Percentiles rank a stretch among this genome's conserved stretches.
These are phyloP conservation scores for Mamestra brassicae DNA, from an alignment of 2,888 invertebrate species.

Conservation along the genomic window DNA sequence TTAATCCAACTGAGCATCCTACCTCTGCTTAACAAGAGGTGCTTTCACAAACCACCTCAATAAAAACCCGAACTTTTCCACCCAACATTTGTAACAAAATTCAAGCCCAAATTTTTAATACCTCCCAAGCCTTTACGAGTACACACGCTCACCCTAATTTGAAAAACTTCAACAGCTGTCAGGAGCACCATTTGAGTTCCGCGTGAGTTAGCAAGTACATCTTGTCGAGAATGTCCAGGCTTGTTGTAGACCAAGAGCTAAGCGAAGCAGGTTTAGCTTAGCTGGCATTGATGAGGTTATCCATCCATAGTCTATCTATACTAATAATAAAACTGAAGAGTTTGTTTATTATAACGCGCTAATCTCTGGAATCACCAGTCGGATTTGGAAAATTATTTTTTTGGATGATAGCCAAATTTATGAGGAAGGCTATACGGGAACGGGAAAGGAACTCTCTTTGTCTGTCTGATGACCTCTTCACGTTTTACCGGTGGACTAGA, in stretches of 20 bases:
- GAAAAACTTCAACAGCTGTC: slow-evolving; percentile 58
- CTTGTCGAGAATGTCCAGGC: slow-evolving; percentile 67
- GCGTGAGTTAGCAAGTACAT: slow-evolving; percentile 71
- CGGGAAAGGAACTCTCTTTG: too few relatives aligned
- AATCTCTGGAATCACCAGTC: too few relatives aligned
- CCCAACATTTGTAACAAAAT: slow-evolving; percentile 24
- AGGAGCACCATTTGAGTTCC: slow-evolving; percentile 39
- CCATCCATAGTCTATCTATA: too few relatives aligned
- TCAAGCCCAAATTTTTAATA: slow-evolving; percentile 33
- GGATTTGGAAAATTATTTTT: too few relatives aligned
- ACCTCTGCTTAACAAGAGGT: neutral
- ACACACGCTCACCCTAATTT: slow-evolving; percentile 54
- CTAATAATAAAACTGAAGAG: too few relatives aligned
- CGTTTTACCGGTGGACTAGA: too few relatives aligned
- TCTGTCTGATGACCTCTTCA: too few relatives aligned
- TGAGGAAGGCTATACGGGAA: too few relatives aligned
- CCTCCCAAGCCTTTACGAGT: slow-evolving; percentile 42
- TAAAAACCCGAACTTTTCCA: slow-evolving; percentile 2
- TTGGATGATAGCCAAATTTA: too few relatives aligned
- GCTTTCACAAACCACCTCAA: neutral
- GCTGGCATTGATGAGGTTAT: neutral
- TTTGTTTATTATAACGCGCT: too few relatives aligned
- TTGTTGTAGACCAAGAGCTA: neutral
- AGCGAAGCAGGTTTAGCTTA: neutral
- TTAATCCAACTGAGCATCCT: neutral